Evolutionary conservation across 2,113 vertebrate species (phyloP).

Genomic region (Burhinus bistriatus): DNA sequence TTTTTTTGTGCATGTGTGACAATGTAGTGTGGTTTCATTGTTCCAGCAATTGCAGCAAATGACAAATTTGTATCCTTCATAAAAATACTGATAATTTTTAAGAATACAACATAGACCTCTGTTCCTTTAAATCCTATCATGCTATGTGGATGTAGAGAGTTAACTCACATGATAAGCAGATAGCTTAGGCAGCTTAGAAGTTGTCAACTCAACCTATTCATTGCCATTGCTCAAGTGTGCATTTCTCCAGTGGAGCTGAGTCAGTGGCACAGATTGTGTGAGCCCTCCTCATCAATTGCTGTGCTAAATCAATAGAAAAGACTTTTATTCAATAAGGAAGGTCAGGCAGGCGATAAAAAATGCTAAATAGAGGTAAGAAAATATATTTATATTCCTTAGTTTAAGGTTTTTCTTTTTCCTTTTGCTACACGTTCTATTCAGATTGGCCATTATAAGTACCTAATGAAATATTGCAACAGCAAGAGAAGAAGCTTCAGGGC

Average conservation of each 20-base stretch:
- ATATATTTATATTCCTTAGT: not conserved
- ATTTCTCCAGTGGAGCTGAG: not conserved
- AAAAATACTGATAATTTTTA: not conserved
- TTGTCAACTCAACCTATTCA: not conserved
- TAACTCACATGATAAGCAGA: not conserved
- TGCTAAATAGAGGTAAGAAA: not conserved
- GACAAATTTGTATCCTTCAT: not conserved
- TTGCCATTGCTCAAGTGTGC: not conserved
- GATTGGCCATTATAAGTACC: not conserved
- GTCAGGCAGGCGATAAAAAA: not conserved
- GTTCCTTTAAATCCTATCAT: not conserved
- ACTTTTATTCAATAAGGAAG: not conserved
- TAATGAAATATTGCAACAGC: not conserved
- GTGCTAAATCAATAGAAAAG: not conserved
- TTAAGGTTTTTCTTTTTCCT: not conserved
- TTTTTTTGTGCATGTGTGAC: not conserved
- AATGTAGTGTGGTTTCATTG: not conserved
- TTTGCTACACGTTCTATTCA: not conserved
- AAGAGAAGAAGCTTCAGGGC: not conserved
- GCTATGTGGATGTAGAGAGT: not conserved
- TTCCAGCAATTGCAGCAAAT: not conserved
- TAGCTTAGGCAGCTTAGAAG: not conserved
- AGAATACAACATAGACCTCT: not conserved
- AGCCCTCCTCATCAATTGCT: not conserved
- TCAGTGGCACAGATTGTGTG: not conserved